Evolutionary conservation across 2,888 invertebrate genomes (phyloP), one percentile per base, ranked within the genome.

Genomic region (Pseudococcus viburni): DNA sequence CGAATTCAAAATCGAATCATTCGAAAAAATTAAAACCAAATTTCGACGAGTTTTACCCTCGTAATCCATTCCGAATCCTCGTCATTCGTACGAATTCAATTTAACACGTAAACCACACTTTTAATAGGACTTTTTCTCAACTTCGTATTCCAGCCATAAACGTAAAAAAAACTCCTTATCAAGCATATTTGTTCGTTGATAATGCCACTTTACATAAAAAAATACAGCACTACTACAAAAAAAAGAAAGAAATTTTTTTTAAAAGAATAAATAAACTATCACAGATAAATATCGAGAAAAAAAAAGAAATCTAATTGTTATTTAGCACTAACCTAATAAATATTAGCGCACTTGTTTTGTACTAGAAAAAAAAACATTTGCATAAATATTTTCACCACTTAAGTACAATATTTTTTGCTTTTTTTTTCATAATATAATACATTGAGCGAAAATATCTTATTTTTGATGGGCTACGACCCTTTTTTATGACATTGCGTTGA

Each of bases 261-360:
- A 64, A 83, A 46, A 42, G 80, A 83, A 83, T 83, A 83, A 83
- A 83, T 83, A 39, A 83, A 42, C 80, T 83, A 83, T 46, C 46
- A 83, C 80, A 83, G 42, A 46, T 83, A 83, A 73, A 83, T 46
- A 83, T 83, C 80, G 80, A 73, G 73, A 83, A 46, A 83, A 83
- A 46, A 83, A 83, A 46, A 83, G 80, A 83, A 42, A 83, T 9
- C 80, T 77, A 77, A 77, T 33, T 33, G 33, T 73, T 73, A 73
- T 15, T 42, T 59, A 68, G 26, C 26, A 26, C 68, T 68, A 68
- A 26, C 26, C 19, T 68, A 68, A 68, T 26, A 26, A 17, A 80
- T 42, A 80, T 80, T n/a, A 39, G 80, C 39, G 80, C 42, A 42
- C 42, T 80, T 80, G 15, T 39, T 46, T 83, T 83, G 80, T 83